phyloP scores from a whole-genome alignment of 2,888 invertebrate species.

The Nipponacmea schrenckii region DNA sequence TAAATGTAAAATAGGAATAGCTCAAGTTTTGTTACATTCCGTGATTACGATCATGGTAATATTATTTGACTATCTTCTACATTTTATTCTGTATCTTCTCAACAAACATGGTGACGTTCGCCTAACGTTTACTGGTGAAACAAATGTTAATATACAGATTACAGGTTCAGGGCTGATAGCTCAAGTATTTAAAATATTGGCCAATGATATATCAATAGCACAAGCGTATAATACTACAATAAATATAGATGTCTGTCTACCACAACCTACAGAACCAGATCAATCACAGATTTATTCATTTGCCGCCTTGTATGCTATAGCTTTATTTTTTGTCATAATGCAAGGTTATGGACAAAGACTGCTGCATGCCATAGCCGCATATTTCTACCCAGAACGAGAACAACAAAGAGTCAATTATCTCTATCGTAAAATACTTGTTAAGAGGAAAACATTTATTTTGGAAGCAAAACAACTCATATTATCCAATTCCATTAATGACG shows the following conservation, averaged over 20 bases:
- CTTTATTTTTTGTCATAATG: slow-evolving; percentile 2
- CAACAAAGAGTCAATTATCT: slow-evolving; percentile 13
- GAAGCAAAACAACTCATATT: neutral
- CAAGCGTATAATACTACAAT: slow-evolving; percentile 12
- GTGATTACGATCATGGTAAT: slow-evolving; percentile 3
- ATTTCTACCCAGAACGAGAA: slow-evolving; percentile 16
- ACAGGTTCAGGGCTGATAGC: slow-evolving; percentile 5
- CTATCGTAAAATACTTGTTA: slow-evolving; percentile 13
- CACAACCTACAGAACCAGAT: neutral
- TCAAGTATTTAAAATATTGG: slow-evolving; percentile 8
- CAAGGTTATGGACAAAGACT: slow-evolving; percentile 17
- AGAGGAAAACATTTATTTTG: slow-evolving; percentile 1
- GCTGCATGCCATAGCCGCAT: slow-evolving; percentile 10
- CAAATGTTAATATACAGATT: slow-evolving; percentile 2
- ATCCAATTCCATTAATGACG: neutral
- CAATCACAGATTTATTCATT: neutral
- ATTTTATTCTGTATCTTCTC: slow-evolving; percentile 8
- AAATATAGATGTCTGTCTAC: slow-evolving; percentile 11
- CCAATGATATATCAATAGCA: slow-evolving; percentile 1
- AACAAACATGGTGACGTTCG: slow-evolving; percentile 7
- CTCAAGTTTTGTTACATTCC: slow-evolving; percentile 10
- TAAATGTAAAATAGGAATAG: slow-evolving; percentile 9
- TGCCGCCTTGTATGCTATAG: neutral
- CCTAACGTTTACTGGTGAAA: slow-evolving; percentile 1
- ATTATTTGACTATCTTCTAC: slow-evolving; percentile 9